These are phyloP conservation scores for Laterallus jamaicensis DNA, from an alignment of 2,113 vertebrate species.

Conservation along the genomic window DNA sequence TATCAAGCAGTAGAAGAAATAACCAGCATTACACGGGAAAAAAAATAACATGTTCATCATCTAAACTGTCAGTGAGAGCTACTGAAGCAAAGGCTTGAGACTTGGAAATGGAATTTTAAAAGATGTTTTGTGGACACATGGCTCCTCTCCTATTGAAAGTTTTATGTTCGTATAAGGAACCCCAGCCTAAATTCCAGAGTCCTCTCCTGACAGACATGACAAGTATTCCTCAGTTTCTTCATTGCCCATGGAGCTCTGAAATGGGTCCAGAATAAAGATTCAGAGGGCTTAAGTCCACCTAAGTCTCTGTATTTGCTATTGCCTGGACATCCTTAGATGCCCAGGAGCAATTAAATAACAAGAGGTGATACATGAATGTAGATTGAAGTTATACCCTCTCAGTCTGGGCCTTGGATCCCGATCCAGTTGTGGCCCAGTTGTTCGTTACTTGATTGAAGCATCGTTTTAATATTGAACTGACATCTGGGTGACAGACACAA, in stretches of 20 bases:
- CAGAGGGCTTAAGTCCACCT: not conserved
- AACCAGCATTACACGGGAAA: not conserved
- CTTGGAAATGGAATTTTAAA: not conserved
- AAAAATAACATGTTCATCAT: not conserved
- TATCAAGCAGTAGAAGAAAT: not conserved
- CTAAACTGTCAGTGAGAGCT: not conserved
- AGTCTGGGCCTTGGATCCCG: not conserved
- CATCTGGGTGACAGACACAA: not conserved
- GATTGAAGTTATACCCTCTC: not conserved
- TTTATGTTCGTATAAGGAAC: not conserved
- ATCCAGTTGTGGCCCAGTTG: not conserved
- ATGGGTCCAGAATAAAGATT: not conserved
- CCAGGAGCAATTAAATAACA: not conserved
- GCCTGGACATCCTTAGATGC: not conserved
- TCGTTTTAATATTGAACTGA: not conserved
- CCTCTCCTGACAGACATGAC: not conserved
- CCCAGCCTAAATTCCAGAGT: not conserved
- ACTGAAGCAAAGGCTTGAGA: not conserved
- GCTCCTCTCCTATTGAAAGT: not conserved
- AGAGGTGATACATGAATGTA: not conserved
- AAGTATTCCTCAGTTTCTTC: not conserved
- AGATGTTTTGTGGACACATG: not conserved
- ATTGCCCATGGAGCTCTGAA: not conserved
- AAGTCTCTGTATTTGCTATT: not conserved
- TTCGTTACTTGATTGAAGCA: not conserved